Percentiles rank a stretch among this genome's conserved stretches.
Evolutionary conservation across 2,113 vertebrate genomes (phyloP).

Genomic region (Toxotes chatareus): DNA sequence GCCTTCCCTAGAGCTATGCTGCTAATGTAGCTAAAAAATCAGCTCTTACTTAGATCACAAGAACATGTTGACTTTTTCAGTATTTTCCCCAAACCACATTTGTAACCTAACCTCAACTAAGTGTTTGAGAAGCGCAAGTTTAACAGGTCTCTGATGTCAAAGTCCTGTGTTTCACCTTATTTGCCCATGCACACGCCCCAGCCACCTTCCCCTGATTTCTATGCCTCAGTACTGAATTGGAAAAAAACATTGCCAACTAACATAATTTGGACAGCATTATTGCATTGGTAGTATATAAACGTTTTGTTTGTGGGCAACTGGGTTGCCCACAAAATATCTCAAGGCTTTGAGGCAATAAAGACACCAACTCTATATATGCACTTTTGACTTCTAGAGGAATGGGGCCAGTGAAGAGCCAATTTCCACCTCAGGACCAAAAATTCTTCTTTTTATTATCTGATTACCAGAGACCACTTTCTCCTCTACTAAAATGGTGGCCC

Average conservation of each 20-base stretch:
- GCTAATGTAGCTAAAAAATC: neutral
- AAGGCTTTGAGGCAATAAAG: neutral
- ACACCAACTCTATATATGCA: neutral
- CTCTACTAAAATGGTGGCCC: conserved; percentile 13
- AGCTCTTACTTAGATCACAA: neutral
- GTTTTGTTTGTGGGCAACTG: neutral
- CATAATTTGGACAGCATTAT: neutral
- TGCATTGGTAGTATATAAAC: neutral
- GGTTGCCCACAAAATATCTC: neutral
- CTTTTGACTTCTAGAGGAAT: conserved; percentile 4
- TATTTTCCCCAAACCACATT: neutral
- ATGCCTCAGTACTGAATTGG: neutral
- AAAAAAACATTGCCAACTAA: neutral
- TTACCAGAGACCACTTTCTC: conserved; percentile 2
- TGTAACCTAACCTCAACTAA: neutral
- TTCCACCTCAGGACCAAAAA: conserved; percentile 21
- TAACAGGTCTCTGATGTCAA: neutral
- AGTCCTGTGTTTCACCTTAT: neutral
- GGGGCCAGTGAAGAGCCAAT: neutral
- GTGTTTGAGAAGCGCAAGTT: neutral
- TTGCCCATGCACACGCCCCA: neutral
- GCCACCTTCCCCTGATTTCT: neutral
- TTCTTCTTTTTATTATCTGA: conserved; percentile 16
- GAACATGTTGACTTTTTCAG: neutral
- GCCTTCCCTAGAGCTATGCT: neutral